A percentile compares a stretch with the other conserved stretches of the same genome.
These are phyloP conservation scores for Epirrhoe alternata DNA, from an alignment of 2,888 invertebrate genomes.

Conservation along the genomic window DNA sequence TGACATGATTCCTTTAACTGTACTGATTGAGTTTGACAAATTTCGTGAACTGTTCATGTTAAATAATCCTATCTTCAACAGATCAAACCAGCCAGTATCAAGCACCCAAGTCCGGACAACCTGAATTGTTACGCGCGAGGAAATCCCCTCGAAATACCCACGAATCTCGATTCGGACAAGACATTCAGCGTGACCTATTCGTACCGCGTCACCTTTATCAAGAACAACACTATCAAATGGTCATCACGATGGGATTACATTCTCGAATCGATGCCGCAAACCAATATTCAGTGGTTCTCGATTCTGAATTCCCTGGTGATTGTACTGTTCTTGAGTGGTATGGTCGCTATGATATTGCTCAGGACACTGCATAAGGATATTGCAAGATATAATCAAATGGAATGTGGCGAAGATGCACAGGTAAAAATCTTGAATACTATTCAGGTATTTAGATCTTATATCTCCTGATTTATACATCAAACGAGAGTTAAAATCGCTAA, in stretches of 20 bases:
- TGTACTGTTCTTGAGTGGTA: constrained; percentile 97
- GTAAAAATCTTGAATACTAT: constrained; percentile 81
- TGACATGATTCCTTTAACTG: too few species aligned
- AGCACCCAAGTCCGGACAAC: constrained; percentile 75
- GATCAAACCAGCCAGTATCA: constrained; percentile 85
- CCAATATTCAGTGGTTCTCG: constrained; percentile 99
- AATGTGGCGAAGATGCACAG: constrained; percentile 95
- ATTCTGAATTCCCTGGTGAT: constrained; percentile 99
- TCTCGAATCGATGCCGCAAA: constrained; percentile 98
- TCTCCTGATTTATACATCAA: too few species aligned
- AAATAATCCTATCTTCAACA: constrained; percentile 40
- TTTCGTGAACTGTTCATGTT: too few species aligned
- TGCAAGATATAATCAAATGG: constrained; percentile 98
- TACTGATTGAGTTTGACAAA: too few species aligned
- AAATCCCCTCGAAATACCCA: constrained; percentile 89
- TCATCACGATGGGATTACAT: constrained; percentile 99
- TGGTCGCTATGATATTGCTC: constrained; percentile 99
- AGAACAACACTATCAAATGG: constrained; percentile 96
- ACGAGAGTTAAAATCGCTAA: too few species aligned
- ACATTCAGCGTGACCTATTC: constrained; percentile 91
- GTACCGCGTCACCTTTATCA: constrained; percentile 93
- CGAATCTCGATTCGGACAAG: constrained; percentile 77
- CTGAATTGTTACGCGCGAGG: constrained; percentile 78
- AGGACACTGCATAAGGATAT: constrained; percentile 99
- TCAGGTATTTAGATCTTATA: too few species aligned